phyloP scores from a whole-genome alignment of 2,888 invertebrate species.

The Ectropis crepuscularia region DNA sequence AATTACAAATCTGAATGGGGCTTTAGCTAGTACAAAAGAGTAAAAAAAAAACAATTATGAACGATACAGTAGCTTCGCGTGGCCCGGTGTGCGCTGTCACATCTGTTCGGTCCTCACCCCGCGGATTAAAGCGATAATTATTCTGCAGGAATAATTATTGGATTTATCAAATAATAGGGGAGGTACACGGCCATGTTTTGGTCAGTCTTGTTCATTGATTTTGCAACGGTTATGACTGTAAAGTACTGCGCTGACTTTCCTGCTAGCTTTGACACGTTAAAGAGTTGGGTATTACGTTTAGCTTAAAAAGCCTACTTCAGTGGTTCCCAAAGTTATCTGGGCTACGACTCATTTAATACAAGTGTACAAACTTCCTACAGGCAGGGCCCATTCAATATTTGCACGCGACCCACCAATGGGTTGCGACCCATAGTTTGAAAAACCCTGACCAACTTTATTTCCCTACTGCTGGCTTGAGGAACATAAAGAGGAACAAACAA shows the following conservation, averaged over 20 bases:
- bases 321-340: no score
- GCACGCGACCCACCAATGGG: no score
- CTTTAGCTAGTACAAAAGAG: conserved; percentile 66
- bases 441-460: no score
- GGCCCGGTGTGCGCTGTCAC: conserved; percentile 79
- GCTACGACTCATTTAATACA: no score
- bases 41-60: conserved; percentile 73
- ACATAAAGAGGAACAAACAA: no score
- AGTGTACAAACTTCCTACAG: no score
- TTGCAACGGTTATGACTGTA: conserved; percentile 5
- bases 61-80: conserved; percentile 82
- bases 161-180: conserved; percentile 58
- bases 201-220: conserved; percentile 17
- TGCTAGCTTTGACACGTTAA: no score
- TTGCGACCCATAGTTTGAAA: no score
- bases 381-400: no score
- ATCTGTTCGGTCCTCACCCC: conserved; percentile 74
- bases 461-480: no score
- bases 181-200: conserved; percentile 19
- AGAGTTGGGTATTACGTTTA: no score
- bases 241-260: neutral
- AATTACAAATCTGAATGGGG: conserved; percentile 80
- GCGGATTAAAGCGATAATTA: conserved; percentile 83
- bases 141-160: conserved; percentile 78
- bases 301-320: no score